phyloP scores from a whole-genome alignment of 2,888 invertebrate genomes.

The Corbicula japonica region DNA sequence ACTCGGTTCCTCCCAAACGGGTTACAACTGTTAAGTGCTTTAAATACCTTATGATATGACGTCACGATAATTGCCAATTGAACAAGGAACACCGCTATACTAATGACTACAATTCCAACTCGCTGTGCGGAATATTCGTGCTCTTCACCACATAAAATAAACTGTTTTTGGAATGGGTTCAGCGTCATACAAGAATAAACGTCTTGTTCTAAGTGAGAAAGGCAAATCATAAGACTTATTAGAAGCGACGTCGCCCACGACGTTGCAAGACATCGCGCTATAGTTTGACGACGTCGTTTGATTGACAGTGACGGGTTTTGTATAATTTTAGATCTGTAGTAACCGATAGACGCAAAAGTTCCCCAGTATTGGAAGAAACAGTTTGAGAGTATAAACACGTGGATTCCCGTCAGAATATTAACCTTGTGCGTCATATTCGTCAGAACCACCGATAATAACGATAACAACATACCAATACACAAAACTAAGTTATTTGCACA shows the following conservation, averaged over 20 bases:
- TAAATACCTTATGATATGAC: conserved; percentile 80
- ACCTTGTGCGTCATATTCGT: conserved; percentile 48
- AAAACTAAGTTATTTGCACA: conserved; percentile 81
- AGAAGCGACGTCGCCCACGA: conserved; percentile 79
- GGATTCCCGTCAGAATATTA: conserved; percentile 73
- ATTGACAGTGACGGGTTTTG: conserved; percentile 76
- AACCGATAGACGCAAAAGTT: conserved; percentile 83
- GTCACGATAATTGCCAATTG: conserved; percentile 70
- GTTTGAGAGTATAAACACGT: conserved; percentile 79
- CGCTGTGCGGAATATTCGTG: conserved; percentile 56
- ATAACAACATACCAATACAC: conserved; percentile 76
- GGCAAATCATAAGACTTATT: conserved; percentile 74
- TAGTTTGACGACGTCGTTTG: conserved; percentile 73
- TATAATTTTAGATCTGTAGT: conserved; percentile 80
- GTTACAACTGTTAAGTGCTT: conserved; percentile 70
- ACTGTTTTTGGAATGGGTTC: conserved; percentile 72
- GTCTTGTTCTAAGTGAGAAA: conserved; percentile 70
- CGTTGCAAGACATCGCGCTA: conserved; percentile 76
- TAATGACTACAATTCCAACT: conserved; percentile 68
- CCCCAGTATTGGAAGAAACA: conserved; percentile 82
- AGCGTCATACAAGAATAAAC: conserved; percentile 68
- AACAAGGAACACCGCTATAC: conserved; percentile 69
- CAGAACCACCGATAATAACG: conserved; percentile 70
- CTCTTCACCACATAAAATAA: conserved; percentile 41
- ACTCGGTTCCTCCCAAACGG: conserved; percentile 76